Evolutionary conservation across 2,113 vertebrate genomes (phyloP).

Genomic region (Prinia subflava): DNA sequence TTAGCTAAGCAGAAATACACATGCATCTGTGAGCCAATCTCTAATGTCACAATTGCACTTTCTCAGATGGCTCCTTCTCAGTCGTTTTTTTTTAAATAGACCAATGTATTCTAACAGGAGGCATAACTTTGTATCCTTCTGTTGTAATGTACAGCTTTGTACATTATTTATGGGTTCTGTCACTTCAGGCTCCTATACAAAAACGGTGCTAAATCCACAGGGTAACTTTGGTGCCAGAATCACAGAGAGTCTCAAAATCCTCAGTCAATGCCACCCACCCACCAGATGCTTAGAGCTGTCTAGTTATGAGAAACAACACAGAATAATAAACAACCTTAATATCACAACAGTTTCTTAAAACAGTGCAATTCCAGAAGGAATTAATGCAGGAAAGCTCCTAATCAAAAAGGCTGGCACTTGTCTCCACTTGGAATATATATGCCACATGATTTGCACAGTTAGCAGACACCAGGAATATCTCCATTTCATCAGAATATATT

Average conservation of each 20-base stretch:
- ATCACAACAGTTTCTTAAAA: neutral
- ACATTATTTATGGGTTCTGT: neutral
- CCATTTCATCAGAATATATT: neutral
- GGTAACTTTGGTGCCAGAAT: neutral
- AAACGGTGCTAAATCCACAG: neutral
- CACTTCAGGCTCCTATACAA: neutral
- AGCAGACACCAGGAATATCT: neutral
- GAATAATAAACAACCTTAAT: neutral
- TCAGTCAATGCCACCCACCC: slow-evolving; percentile 5
- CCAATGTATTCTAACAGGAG: neutral
- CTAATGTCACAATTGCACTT: neutral
- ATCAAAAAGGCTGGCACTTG: neutral
- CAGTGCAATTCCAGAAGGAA: neutral
- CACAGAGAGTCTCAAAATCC: neutral
- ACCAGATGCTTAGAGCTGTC: neutral
- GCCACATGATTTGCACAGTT: neutral
- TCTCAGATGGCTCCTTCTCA: neutral
- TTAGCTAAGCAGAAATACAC: neutral
- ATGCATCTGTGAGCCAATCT: neutral
- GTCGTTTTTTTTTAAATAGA: neutral
- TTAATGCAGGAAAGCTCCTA: neutral
- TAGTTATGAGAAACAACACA: neutral
- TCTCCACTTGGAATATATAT: neutral
- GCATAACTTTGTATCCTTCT: neutral
- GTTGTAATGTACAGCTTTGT: neutral